phyloP scores from a whole-genome alignment of 1,140 invertebrate species.

The Drosophila chauvacae region DNA sequence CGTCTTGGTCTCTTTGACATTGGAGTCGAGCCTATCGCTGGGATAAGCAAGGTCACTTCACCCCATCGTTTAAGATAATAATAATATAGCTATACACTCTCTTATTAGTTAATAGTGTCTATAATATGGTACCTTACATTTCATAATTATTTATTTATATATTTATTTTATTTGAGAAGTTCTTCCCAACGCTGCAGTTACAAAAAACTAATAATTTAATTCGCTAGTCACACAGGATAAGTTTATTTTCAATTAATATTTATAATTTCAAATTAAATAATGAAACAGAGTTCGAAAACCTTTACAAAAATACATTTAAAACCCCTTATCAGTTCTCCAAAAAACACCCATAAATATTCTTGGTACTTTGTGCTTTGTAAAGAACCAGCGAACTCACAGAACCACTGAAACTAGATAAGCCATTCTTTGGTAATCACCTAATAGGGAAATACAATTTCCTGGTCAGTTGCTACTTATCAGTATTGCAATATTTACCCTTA shows the following conservation, averaged over 20 bases:
- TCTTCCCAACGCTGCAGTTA: no score
- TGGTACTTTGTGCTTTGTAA: background rate
- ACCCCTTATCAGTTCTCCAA: background rate
- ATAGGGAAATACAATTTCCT: background rate
- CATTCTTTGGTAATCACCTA: constrained; percentile 21
- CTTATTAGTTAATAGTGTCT: no score
- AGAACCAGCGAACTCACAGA: background rate
- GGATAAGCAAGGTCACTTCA: background rate
- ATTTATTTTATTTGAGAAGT: no score
- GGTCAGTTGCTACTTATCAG: constrained; percentile 29
- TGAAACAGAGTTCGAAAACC: background rate
- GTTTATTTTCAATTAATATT: no score
- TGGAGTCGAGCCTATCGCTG: constrained; percentile 7
- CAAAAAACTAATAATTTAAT: no score
- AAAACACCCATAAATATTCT: background rate
- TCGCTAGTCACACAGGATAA: no score
- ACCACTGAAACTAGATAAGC: constrained; percentile 25
- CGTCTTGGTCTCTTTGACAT: constrained; percentile 2
- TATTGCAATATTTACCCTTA: constrained; percentile 34
- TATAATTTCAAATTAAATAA: background rate
- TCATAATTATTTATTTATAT: no score
- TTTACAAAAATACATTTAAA: background rate
- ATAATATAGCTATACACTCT: no score
- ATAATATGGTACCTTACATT: no score
- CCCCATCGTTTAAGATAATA: background rate